A percentile compares a stretch with the other conserved stretches of the same genome.
Conservation (phyloP, 1,140 invertebrate genomes). For the Zaprionus ghesquierei region DNA sequence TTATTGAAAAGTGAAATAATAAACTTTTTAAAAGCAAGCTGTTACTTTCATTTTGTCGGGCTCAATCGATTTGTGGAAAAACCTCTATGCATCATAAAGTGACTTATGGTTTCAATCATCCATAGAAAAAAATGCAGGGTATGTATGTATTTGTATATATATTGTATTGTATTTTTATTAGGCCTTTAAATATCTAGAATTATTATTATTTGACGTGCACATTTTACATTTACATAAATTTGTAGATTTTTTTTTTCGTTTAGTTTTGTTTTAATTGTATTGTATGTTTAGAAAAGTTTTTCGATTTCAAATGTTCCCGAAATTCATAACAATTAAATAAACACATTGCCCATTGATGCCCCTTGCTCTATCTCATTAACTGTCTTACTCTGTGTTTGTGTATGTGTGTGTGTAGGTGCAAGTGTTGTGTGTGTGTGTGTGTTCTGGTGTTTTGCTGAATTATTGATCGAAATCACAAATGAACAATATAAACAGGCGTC, state of each 20-base stretch:
- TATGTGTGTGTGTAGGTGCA: constrained; percentile 6
- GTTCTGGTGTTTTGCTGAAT: constrained; percentile 21
- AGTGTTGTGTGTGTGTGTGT: constrained; percentile 9
- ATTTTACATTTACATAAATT: constrained; percentile 80
- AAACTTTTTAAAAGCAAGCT: constrained; percentile 43
- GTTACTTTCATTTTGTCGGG: too few relatives aligned
- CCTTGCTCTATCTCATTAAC: constrained; percentile 10
- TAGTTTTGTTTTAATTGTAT: too few relatives aligned
- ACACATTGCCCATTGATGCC: constrained; percentile 63
- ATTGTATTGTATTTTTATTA: constrained; percentile 75
- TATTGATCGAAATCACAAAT: constrained; percentile 38
- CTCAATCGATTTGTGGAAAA: too few relatives aligned
- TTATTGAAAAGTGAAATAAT: constrained; percentile 43
- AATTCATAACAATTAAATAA: constrained; percentile 72
- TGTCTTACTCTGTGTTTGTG: constrained; percentile 20
- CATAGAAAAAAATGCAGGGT: too few relatives aligned
- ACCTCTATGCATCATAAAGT: too few relatives aligned
- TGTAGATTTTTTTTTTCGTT: constrained; percentile 45
- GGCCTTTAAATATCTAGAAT: constrained; percentile 78
- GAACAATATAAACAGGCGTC: constrained; percentile 4
- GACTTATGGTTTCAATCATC: too few relatives aligned
- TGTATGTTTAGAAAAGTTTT: constrained; percentile 63
- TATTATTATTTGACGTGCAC: constrained; percentile 80
- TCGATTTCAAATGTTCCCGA: constrained; percentile 71
- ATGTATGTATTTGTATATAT: constrained; percentile 41